These are phyloP conservation scores for Neomonachus schauinslandi DNA, from an alignment of 2,113 vertebrate genomes.

Conservation along the genomic window DNA sequence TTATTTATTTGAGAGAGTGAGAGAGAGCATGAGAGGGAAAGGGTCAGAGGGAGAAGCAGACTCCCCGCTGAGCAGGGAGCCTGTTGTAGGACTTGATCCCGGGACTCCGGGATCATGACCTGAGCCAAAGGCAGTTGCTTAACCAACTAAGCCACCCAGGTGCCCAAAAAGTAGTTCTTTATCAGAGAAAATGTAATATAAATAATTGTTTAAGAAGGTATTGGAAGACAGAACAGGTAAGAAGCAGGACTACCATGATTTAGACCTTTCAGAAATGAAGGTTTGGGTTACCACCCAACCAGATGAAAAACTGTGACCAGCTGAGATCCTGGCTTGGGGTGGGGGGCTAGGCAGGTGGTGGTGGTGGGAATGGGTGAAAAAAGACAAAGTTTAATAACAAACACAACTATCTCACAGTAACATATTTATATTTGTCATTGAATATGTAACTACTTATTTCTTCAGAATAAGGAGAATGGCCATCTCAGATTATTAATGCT, in stretches of 20 bases:
- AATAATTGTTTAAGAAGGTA: neutral
- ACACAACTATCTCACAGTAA: neutral
- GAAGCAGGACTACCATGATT: neutral
- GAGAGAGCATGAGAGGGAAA: no score
- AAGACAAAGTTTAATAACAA: neutral
- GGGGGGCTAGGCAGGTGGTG: neutral
- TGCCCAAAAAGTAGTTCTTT: neutral
- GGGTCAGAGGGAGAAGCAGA: no score
- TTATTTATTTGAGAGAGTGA: no score
- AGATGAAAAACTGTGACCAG: neutral
- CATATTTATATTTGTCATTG: neutral
- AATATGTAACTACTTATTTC: neutral
- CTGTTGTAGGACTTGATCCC: no score
- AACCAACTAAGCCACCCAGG: no score
- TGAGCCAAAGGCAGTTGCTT: no score
- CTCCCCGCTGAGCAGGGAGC: no score
- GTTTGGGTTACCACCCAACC: neutral
- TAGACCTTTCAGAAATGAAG: slow-evolving; percentile 15
- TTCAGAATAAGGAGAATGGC: neutral
- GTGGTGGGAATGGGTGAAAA: neutral
- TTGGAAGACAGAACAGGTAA: neutral
- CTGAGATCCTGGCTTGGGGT: neutral
- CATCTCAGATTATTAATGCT: neutral
- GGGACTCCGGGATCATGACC: no score
- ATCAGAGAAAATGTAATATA: neutral